Percentiles rank a stretch among this genome's conserved stretches.
These are phyloP conservation scores for Nylanderia fulva DNA, from an alignment of 1,140 invertebrate species.

Conservation along the genomic window DNA sequence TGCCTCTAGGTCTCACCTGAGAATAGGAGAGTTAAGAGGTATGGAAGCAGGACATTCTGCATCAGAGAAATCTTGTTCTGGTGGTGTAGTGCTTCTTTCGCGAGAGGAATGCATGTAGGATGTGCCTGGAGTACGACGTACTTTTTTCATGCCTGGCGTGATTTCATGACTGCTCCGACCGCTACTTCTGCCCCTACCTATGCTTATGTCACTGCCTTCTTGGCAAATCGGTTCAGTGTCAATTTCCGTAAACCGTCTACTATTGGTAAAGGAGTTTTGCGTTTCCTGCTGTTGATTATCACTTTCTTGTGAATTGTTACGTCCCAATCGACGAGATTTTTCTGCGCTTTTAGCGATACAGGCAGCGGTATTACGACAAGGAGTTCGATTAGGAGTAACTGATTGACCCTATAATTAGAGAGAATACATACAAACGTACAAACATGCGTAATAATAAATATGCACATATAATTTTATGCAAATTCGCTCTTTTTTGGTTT, in stretches of 20 bases:
- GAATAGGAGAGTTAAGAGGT: not conserved
- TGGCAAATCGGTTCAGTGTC: slow-evolving; percentile 57
- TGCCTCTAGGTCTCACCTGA: slow-evolving; percentile 19
- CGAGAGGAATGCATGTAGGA: not conserved
- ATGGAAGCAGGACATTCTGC: not conserved
- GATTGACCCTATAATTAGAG: slow-evolving; percentile 7
- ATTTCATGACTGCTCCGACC: not conserved
- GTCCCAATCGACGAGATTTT: slow-evolving; percentile 13
- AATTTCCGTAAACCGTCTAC: slow-evolving; percentile 50
- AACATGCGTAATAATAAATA: too few relatives aligned
- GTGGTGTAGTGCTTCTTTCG: slow-evolving; percentile 13
- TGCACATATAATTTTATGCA: too few relatives aligned
- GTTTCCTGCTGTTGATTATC: not conserved
- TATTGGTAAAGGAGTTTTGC: not conserved
- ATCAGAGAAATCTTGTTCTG: slow-evolving; percentile 42
- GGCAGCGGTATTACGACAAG: slow-evolving; percentile 29
- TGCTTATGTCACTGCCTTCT: slow-evolving; percentile 22
- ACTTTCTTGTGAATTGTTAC: not conserved
- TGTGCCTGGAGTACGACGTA: slow-evolving; percentile 4
- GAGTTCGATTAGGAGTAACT: not conserved
- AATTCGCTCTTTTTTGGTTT: too few relatives aligned
- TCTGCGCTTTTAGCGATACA: slow-evolving; percentile 14
- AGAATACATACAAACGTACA: too few relatives aligned
- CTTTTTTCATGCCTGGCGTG: slow-evolving; percentile 29
- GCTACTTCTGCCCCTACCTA: slow-evolving; percentile 60